A percentile compares a stretch with the other conserved stretches of the same genome.
Evolutionary conservation across 2,888 invertebrate species (phyloP).

Genomic region (Itoplectis maculator): DNA sequence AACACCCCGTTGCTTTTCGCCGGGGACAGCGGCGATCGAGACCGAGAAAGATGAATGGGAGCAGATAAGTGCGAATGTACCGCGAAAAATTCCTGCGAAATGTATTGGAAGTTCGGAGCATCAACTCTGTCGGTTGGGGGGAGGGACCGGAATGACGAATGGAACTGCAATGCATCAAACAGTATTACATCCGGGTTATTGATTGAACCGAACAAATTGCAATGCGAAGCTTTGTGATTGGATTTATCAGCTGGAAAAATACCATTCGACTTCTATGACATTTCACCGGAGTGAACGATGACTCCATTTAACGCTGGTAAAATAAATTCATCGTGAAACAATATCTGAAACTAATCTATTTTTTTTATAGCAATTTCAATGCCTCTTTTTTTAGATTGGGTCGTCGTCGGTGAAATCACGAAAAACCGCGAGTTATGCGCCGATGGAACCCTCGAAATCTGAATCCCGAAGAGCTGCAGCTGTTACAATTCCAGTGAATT

Average conservation of each 20-base stretch:
- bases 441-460: neutral
- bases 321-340: too few species aligned
- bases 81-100: neutral
- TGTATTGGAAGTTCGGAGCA: constrained; percentile 7
- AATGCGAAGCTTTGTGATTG: neutral
- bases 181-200: constrained; percentile 1
- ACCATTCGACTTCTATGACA: neutral
- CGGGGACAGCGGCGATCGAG: neutral
- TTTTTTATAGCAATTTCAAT: too few species aligned
- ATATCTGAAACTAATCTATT: too few species aligned
- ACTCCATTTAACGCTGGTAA: neutral
- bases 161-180: neutral
- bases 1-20: constrained; percentile 3
- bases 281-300: neutral
- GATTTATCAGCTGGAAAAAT: neutral
- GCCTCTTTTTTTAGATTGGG: too few species aligned
- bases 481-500: constrained; percentile 41
- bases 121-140: neutral
- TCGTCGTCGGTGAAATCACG: too few species aligned
- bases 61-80: neutral
- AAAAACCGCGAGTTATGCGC: too few species aligned
- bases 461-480: neutral
- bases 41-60: constrained; percentile 17
- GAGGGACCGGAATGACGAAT: neutral
- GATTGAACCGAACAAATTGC: neutral